These are phyloP conservation scores for Betta splendens DNA, from an alignment of 2,797 vertebrate genomes.

Conservation along the genomic window DNA sequence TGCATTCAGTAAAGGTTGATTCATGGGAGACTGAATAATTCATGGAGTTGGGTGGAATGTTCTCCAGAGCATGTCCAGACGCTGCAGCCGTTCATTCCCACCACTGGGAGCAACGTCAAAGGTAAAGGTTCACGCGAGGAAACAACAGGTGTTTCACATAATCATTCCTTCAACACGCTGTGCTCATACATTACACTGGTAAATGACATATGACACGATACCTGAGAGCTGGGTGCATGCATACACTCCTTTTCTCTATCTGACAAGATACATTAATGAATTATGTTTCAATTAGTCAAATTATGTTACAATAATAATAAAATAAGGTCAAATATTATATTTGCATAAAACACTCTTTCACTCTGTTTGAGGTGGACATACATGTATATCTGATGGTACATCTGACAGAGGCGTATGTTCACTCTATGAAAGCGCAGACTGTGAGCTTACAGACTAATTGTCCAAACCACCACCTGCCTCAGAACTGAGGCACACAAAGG, in stretches of 20 bases:
- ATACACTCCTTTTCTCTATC: no score
- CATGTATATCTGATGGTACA: slow-evolving; percentile 16
- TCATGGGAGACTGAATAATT: slow-evolving; percentile 40
- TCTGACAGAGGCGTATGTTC: no score
- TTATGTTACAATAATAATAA: no score
- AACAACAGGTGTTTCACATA: slow-evolving; percentile 6
- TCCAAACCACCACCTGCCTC: slow-evolving; percentile 24
- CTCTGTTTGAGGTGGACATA: no score
- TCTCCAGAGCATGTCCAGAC: slow-evolving; percentile 18
- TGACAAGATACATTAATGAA: no score
- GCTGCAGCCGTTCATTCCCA: slow-evolving; percentile 3
- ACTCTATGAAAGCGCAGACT: slow-evolving; percentile 2
- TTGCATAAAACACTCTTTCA: no score
- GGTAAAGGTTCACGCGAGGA: slow-evolving; percentile 5
- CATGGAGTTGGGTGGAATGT: slow-evolving; percentile 20
- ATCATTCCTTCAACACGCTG: not conserved
- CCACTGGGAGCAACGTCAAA: slow-evolving; percentile 13
- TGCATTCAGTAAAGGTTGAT: slow-evolving; percentile 28
- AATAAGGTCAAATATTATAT: no score
- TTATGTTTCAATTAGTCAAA: no score
- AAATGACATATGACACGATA: not conserved
- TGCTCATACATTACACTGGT: not conserved
- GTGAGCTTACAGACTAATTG: slow-evolving; percentile 31
- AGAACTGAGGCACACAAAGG: slow-evolving; percentile 24
- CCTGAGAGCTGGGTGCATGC: no score